Percentiles rank a stretch among this genome's conserved stretches.
phyloP scores from a whole-genome alignment of 1,140 invertebrate genomes.

The Zelostemma sp. region DNA sequence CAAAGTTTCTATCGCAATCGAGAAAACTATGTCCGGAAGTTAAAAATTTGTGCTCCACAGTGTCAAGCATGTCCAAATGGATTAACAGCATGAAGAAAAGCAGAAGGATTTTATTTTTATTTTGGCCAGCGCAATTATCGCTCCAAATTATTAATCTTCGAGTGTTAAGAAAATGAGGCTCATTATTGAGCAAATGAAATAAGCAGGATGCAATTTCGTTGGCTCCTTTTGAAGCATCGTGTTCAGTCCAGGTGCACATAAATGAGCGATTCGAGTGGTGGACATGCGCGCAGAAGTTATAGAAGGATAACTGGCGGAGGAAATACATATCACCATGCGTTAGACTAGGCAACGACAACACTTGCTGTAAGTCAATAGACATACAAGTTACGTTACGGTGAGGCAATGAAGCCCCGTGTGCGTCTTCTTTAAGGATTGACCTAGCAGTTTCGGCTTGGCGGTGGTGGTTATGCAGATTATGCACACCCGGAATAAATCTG shows the following conservation, averaged over 20 bases:
- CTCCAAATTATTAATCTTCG: too few species aligned
- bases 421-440: too few species aligned
- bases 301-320: background rate
- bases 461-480: too few species aligned
- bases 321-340: constrained; percentile 8
- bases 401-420: too few species aligned
- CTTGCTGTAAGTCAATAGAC: constrained; percentile 3
- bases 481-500: too few species aligned
- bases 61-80: background rate
- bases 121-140: constrained; percentile 4
- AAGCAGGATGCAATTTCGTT: background rate
- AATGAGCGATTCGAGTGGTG: background rate
- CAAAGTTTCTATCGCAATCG: background rate
- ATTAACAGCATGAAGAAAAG: background rate
- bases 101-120: constrained; percentile 12
- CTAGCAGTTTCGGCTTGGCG: too few species aligned
- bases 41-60: constrained; percentile 1
- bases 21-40: constrained; percentile 1
- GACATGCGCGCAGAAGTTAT: background rate
- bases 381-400: background rate
- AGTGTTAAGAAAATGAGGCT: background rate
- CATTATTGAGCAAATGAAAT: background rate
- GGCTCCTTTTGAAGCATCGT: background rate
- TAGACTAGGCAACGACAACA: background rate
- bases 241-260: constrained; percentile 5